Evolutionary conservation across 1,140 invertebrate genomes (phyloP).

Genomic region (Stenopsyche tienmushanensis): DNA sequence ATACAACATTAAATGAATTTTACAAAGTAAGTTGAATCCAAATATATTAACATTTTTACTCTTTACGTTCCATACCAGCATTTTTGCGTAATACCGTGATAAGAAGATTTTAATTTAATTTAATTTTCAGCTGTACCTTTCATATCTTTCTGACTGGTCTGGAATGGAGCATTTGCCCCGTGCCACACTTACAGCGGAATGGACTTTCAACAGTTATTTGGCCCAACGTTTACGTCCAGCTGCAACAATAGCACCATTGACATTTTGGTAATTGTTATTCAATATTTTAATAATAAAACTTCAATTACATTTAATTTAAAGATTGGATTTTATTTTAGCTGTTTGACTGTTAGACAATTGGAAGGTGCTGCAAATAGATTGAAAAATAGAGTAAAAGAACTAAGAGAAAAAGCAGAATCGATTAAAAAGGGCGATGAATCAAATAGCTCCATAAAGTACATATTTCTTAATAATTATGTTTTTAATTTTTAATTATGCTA

Average conservation of each 20-base stretch:
- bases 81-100: neutral
- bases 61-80: too few species aligned
- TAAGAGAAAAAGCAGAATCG: slow-evolving; percentile 20
- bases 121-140: slow-evolving; percentile 48
- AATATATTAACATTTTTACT: neutral
- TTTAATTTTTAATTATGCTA: neutral
- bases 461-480: slow-evolving; percentile 1
- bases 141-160: slow-evolving; percentile 51
- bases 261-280: slow-evolving; percentile 44
- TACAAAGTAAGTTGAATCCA: slow-evolving; percentile 56
- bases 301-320: too few species aligned
- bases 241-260: slow-evolving; percentile 46
- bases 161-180: slow-evolving; percentile 48
- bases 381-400: slow-evolving; percentile 31
- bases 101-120: neutral
- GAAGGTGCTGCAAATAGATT: slow-evolving; percentile 33
- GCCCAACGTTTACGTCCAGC: slow-evolving; percentile 46
- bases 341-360: slow-evolving; percentile 37
- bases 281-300: too few species aligned
- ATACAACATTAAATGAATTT: slow-evolving; percentile 73
- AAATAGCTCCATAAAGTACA: slow-evolving; percentile 36
- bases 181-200: slow-evolving; percentile 46
- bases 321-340: too few species aligned
- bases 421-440: slow-evolving; percentile 17
- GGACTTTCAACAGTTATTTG: slow-evolving; percentile 49